Evolutionary conservation across 2,113 vertebrate genomes (phyloP).

Genomic region (Sebastes schlegelii): DNA sequence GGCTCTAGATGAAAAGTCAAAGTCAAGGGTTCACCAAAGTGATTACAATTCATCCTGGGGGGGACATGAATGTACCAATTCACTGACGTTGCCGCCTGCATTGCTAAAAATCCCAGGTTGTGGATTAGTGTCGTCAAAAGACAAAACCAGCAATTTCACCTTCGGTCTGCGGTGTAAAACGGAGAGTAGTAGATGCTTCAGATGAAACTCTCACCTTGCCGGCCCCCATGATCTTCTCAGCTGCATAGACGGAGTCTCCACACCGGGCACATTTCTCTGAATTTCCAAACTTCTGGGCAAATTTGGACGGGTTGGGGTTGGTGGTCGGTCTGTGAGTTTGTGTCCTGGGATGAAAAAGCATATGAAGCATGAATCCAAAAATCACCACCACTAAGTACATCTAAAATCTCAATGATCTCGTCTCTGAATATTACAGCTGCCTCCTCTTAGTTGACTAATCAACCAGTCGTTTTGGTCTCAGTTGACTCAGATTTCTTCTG

Average conservation of each 20-base stretch:
- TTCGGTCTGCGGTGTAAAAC: background rate
- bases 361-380: background rate
- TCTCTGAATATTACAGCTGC: background rate
- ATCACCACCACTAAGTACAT: background rate
- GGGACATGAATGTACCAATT: background rate
- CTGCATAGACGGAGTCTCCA: conserved; percentile 92
- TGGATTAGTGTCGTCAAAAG: too few species aligned
- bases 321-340: conserved; percentile 89
- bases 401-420: background rate
- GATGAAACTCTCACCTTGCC: conserved; percentile 88
- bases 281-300: conserved; percentile 94
- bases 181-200: too few species aligned
- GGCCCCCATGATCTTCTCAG: conserved; percentile 95
- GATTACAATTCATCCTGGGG: background rate
- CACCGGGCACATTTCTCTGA: conserved; percentile 94
- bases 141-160: background rate
- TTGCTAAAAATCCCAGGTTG: too few species aligned
- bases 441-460: too few species aligned
- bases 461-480: too few species aligned
- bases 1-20: background rate
- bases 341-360: conserved; percentile 49
- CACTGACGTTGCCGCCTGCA: background rate
- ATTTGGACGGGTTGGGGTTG: conserved; percentile 93
- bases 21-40: background rate
- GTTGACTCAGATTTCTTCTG: too few species aligned